Evolutionary conservation across 1,140 invertebrate species (phyloP), one percentile per base, ranked within the genome.

Genomic region (Globodera rostochiensis): DNA sequence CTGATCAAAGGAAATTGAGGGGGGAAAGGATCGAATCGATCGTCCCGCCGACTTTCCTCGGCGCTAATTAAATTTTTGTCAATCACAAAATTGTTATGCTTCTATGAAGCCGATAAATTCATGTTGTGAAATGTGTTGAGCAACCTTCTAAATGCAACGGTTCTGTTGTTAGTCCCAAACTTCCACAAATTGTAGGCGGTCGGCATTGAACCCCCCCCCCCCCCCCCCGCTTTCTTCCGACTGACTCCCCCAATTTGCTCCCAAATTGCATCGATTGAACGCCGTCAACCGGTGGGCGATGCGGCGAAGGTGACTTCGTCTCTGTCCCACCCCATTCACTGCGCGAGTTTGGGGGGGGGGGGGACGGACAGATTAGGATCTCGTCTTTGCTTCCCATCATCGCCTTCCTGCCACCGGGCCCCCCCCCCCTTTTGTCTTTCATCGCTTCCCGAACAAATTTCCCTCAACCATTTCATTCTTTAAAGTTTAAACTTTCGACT

Each of bases 1-100:
- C 75, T 88, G 64, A 82, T 88, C 19, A 85, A 86, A 74, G 87
- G 87, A 71, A 88, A 88, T 77, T 86, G 69, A 82, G 47, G n/a
- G 11, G 11, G 80, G 47, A 71, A 45, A 15, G 19, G 25, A 71
- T 45, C n/a, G 46, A 71, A 6, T 36, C 11, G 36, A 46, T 15
- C 9, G 25, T 8, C 11, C 7, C 5, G 7, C 25, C 19, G 13
- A 47, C 25, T 36, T 36, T 6, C 2, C 36, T 71, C 36, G 36
- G 36, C 36, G 19, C 19, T 19, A 64, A 0, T 66, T 15, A 66
- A 13, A 66, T 71, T 71, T 25, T 71, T 71, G 69, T 15, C 69
- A 71, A 13, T 71, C 36, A 8, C 36, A 11, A 36, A 15, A 71
- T 36, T 36, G 25, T 15, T 45, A 11, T 25, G 25, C 69, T 47